Base-by-base conservation (phyloP, 2,797 vertebrate genomes). In the Lithobates sylvaticus region DNA sequence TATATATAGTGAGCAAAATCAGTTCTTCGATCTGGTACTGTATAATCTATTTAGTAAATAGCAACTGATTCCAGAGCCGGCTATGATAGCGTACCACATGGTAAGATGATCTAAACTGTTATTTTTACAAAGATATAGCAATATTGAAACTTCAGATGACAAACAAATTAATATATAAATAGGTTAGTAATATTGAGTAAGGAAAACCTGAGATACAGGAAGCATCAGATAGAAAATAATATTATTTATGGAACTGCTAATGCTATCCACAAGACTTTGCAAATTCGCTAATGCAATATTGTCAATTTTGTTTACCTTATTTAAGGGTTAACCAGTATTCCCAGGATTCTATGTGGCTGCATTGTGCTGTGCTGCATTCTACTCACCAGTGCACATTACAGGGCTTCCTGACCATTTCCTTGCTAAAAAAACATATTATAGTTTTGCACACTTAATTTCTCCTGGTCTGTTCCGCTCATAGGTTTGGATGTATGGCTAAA, bases 1-100 rank as follows among this genome's bases (percentile, higher is more conserved):
- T 87, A 87, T 84, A 87, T 87, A 87, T 87, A 87, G 81, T 79
- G 81, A 84, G 70, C 68, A 84, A 79, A 83, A 87, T 87, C 86
- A 84, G 85, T 87, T 79, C 58, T 84, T 84, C 86, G 86, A 87
- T 87, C 76, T 84, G 65, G 79, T 82, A 77, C 80, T 82, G 74
- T 86, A 86, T 86, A 87, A 87, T 83, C 76, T 87, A 75, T 87
- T 79, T 83, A 83, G 76, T 79, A 84, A 87, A 83, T 78, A 87
- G 75, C 68, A 87, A 67, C 69, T 81, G 70, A 47, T 83, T 77
- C 83, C 39, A 73, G 50, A 23, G 21, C 18, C 54, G 47, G 54
- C 69, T 72, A 67, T 83, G 68, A 83, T 21, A 64, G 69, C 39
- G 82, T 36, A 67, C 5, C 16, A 18, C 67, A 81, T 71, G 61